phyloP scores from a whole-genome alignment of 2,113 vertebrate genomes.

The Helogale parvula region DNA sequence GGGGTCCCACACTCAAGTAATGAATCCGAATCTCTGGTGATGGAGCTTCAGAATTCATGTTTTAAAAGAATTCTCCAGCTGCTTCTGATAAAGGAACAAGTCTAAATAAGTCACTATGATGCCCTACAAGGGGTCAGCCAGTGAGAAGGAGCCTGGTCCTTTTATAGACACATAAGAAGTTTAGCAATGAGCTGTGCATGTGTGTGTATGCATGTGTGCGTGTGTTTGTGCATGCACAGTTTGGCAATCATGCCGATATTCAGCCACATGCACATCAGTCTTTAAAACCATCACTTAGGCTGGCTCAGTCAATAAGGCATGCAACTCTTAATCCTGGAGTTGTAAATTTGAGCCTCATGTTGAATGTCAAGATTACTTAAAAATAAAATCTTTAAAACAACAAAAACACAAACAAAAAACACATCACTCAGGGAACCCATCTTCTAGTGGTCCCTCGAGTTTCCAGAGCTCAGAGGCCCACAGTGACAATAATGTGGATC shows the following conservation, averaged over 20 bases:
- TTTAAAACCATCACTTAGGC: not conserved
- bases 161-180: not conserved
- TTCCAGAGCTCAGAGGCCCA: not conserved
- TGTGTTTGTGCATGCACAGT: rapidly evolving
- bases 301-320: not conserved
- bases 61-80: not conserved
- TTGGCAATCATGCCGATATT: not conserved
- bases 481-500: not conserved
- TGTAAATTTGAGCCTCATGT: not conserved
- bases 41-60: not conserved
- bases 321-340: not conserved
- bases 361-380: not conserved
- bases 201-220: not conserved
- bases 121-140: not conserved
- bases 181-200: not conserved
- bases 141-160: not conserved
- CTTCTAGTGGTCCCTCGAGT: not conserved
- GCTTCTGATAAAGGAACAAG: not conserved
- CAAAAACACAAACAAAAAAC: not conserved
- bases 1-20: not conserved
- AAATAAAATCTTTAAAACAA: not conserved
- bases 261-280: not conserved
- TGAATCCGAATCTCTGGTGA: not conserved
- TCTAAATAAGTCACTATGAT: too few relatives aligned
- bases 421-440: not conserved